Base-by-base conservation (phyloP, 2,797 vertebrate species). In the Ceryle rudis region DNA sequence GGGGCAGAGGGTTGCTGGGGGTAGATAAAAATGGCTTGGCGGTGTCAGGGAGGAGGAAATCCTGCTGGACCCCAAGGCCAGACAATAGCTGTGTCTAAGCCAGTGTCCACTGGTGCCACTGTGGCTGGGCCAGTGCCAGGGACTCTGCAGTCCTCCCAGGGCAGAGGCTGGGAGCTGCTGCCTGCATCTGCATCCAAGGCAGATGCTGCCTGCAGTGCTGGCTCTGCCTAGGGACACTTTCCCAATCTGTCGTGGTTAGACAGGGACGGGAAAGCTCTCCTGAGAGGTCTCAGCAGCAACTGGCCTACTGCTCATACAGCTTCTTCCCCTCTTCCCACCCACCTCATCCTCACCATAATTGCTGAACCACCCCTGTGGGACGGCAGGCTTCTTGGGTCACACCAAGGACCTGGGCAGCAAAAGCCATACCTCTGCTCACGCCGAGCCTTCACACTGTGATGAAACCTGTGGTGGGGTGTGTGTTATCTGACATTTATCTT, bases 11-110 rank as follows among this genome's bases (percentile, higher is more conserved):
- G 11, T 33, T 93, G 33, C 64, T 70, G 12, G 15, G 10, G 18
- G 46, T 81, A 39, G 35, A 91, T 54, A 84, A 87, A 95, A 95
- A 89, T n/a, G 10, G 28, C 55, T 93, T 81, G 49, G 7, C 28
- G 42, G 46, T 88, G 55, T 44, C 62, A 61, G 42, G 19, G 21
- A 61, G 35, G 42, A 78, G 2, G 47, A 91, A 86, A 81, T 70
- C 71, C 61, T 80, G 69, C 54, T 90, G 58, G 37, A 57, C 9
- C 37, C 54, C 16, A 35, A 57, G 62, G 19, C 26, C 23, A 44
- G 23, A 7, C 2, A 13, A 70, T 42, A 74, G 7, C 41, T 66
- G 58, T 46, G 9, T 49, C 66, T 26, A 51, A 80, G 46, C 28
- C 47, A 21, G 54, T 49, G 25, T 72, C 19, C 20, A 55, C 20